Evolutionary conservation across 2,113 vertebrate species (phyloP).

Genomic region (Crotalus viridis): DNA sequence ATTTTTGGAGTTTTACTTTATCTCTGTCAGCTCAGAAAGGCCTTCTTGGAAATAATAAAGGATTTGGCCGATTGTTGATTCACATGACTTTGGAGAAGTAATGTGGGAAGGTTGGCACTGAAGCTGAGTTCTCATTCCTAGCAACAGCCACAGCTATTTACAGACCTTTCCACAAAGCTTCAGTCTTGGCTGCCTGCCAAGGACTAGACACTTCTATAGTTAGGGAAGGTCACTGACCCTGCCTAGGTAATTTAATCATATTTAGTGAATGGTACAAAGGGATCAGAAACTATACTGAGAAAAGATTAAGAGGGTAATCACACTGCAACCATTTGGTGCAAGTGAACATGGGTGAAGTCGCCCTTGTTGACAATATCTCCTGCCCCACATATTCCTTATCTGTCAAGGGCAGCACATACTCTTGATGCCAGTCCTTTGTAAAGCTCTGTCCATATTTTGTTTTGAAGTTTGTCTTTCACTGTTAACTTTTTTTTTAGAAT

Average conservation of each 20-base stretch:
- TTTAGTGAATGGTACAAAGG: not conserved
- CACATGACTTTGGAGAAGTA: not conserved
- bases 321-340: not conserved
- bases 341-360: not conserved
- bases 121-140: not conserved
- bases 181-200: too few species aligned
- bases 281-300: not conserved
- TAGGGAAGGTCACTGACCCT: not conserved
- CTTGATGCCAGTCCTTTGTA: not conserved
- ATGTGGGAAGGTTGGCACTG: not conserved
- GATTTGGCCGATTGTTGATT: not conserved
- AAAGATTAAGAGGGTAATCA: not conserved
- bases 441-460: not conserved
- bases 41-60: not conserved
- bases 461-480: not conserved
- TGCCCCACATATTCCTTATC: not conserved
- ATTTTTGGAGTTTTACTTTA: conserved; percentile 1
- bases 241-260: not conserved
- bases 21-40: conserved; percentile 17
- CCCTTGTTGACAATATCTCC: not conserved
- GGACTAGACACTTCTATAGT: not conserved
- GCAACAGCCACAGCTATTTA: not conserved
- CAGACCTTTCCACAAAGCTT: not conserved
- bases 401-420: not conserved
- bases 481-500: not conserved